Conservation (phyloP, 37 sponge, comb jelly and placozoan species). For the Diacarnus erythraeanus region DNA sequence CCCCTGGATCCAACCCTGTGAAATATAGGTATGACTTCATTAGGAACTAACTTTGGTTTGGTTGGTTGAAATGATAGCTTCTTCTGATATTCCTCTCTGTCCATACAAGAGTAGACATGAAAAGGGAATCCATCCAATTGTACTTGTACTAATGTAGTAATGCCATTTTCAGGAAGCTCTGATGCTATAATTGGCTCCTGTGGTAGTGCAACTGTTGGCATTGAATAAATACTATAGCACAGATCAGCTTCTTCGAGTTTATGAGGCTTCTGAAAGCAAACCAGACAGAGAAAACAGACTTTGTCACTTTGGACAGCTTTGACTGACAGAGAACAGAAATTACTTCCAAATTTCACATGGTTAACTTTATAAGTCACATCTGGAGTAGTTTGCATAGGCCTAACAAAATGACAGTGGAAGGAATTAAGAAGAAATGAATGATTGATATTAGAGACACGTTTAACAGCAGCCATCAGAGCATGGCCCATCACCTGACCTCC, state of each 20-base stretch:
- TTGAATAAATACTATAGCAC: background rate
- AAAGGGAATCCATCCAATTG: too few relatives aligned
- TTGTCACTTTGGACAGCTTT: background rate
- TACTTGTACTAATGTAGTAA: too few relatives aligned
- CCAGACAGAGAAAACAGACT: background rate
- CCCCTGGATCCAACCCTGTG: too few relatives aligned
- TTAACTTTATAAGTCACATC: background rate
- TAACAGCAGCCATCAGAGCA: background rate
- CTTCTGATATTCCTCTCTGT: background rate
- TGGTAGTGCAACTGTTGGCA: background rate
- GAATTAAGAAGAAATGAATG: background rate
- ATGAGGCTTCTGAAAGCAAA: background rate
- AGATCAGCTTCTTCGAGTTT: background rate
- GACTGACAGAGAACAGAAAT: background rate
- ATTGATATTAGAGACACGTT: background rate
- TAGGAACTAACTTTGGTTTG: background rate
- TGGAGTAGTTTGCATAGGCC: background rate
- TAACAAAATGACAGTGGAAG: background rate
- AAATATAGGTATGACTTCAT: too few relatives aligned
- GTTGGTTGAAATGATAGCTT: background rate
- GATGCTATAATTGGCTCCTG: background rate
- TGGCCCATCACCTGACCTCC: background rate
- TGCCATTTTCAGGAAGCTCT: background rate
- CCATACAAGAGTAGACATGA: background rate
- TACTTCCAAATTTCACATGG: background rate